phyloP scores from a whole-genome alignment of 30 jellyfish, hydroid and myxozoan genomes.

The Cassiopea xamachana region DNA sequence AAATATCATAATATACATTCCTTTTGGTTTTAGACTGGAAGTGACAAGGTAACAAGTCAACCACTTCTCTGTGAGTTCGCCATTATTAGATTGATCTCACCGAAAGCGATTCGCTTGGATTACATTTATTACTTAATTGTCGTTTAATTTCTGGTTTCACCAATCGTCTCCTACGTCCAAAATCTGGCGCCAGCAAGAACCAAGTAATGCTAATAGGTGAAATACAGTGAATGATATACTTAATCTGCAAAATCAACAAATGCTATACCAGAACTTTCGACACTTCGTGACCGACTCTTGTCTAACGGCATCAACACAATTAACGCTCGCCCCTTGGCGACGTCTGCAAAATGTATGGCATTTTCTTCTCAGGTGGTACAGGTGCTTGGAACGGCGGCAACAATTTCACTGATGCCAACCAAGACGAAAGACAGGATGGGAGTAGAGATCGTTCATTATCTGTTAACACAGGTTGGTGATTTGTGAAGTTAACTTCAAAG shows the following conservation, averaged over 20 bases:
- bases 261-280: slow-evolving; percentile 15
- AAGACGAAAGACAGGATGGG: slow-evolving; percentile 10
- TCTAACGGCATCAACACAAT: slow-evolving; percentile 43
- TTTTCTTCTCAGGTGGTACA: slow-evolving; percentile 31
- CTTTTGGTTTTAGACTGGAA: slow-evolving; percentile 13
- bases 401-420: neutral
- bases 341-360: slow-evolving; percentile 48
- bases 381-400: neutral
- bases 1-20: slow-evolving; percentile 5
- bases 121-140: slow-evolving; percentile 62
- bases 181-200: slow-evolving; percentile 72
- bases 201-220: slow-evolving; percentile 54
- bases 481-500: neutral
- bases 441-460: slow-evolving; percentile 2
- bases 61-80: neutral
- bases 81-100: slow-evolving; percentile 12
- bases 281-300: slow-evolving; percentile 42
- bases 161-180: slow-evolving; percentile 37
- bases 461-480: neutral
- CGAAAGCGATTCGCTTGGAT: slow-evolving; percentile 27
- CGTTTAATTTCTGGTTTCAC: slow-evolving; percentile 55
- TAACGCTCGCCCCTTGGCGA: slow-evolving; percentile 49
- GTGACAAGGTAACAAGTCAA: slow-evolving; percentile 27
- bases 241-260: slow-evolving; percentile 56
- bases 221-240: slow-evolving; percentile 44